Conservation (phyloP, 2,113 vertebrate species). For the Muntiacus reevesi region DNA sequence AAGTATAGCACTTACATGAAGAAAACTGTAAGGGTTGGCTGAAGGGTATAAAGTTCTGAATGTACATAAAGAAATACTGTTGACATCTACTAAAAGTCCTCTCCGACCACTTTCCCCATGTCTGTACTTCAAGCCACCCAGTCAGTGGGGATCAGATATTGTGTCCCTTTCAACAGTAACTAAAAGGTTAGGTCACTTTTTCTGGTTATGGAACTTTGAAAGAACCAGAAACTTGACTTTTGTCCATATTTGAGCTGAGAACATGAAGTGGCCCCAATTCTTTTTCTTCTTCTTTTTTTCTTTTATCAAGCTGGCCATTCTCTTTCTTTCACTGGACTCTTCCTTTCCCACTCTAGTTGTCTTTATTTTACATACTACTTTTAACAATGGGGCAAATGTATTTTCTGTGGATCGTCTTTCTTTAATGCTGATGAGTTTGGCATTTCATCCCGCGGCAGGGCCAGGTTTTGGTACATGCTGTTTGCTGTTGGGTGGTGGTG, state of each 20-base stretch:
- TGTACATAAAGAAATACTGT: not conserved
- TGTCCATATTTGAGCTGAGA: not conserved
- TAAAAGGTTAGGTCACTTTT: not conserved
- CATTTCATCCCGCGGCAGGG: not conserved
- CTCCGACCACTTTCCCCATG: not conserved
- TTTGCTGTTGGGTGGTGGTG: not conserved
- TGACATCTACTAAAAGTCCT: not conserved
- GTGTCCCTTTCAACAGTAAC: not conserved
- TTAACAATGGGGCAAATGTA: not conserved
- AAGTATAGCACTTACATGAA: not conserved
- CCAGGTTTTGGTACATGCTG: not conserved
- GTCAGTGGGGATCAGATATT: not conserved
- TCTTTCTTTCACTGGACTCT: not conserved
- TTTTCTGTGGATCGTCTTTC: not conserved
- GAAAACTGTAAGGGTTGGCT: not conserved
- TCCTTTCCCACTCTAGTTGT: not conserved
- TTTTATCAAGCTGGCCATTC: not conserved
- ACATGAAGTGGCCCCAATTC: not conserved
- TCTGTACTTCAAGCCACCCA: not conserved
- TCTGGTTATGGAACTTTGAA: not conserved
- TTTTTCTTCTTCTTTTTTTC: not conserved
- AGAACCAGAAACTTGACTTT: not conserved
- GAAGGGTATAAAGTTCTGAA: not conserved
- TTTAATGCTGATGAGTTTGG: not conserved
- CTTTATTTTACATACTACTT: not conserved